These are phyloP conservation scores for Agrotis puta DNA, from an alignment of 2,888 invertebrate species.

Conservation along the genomic window DNA sequence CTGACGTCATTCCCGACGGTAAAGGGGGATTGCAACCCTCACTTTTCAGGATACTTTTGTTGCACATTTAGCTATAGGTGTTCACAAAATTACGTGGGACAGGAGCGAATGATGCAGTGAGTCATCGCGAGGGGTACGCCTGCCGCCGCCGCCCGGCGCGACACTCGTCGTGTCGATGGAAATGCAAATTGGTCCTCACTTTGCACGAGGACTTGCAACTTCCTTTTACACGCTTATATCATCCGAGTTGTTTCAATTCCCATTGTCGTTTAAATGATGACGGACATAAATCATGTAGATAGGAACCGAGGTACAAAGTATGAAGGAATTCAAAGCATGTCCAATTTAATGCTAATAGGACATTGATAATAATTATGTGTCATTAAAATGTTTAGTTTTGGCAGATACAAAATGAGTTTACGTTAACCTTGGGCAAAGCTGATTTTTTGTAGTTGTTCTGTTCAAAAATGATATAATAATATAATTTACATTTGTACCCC, in stretches of 20 bases:
- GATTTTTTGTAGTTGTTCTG: constrained; percentile 36
- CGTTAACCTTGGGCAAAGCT: constrained; percentile 45
- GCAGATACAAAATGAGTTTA: constrained; percentile 39
- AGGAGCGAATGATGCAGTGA: constrained; percentile 66
- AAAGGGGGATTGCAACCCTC: constrained; percentile 33
- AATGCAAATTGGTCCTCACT: constrained; percentile 78
- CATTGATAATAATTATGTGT: constrained; percentile 29
- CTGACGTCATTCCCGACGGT: constrained; percentile 44
- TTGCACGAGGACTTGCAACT: constrained; percentile 82
- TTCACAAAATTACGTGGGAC: constrained; percentile 57
- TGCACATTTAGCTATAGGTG: constrained; percentile 29
- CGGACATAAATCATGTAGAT: constrained; percentile 14
- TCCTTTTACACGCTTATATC: constrained; percentile 65
- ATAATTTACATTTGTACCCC: constrained; percentile 17
- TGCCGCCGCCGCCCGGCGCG: constrained; percentile 57
- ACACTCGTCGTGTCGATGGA: constrained; percentile 68
- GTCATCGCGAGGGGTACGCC: constrained; percentile 71
- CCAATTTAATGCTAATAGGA: constrained; percentile 42
- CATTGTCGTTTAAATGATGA: constrained; percentile 18
- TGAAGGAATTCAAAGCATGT: constrained; percentile 12
- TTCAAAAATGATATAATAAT: constrained; percentile 21
- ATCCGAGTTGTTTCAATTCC: constrained; percentile 49
- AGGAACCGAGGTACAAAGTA: not conserved
- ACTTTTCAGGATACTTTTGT: constrained; percentile 40
- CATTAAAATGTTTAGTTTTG: constrained; percentile 40